Base-by-base conservation (phyloP, 2,797 vertebrate species). In the Ctenopoma kingsleyae region DNA sequence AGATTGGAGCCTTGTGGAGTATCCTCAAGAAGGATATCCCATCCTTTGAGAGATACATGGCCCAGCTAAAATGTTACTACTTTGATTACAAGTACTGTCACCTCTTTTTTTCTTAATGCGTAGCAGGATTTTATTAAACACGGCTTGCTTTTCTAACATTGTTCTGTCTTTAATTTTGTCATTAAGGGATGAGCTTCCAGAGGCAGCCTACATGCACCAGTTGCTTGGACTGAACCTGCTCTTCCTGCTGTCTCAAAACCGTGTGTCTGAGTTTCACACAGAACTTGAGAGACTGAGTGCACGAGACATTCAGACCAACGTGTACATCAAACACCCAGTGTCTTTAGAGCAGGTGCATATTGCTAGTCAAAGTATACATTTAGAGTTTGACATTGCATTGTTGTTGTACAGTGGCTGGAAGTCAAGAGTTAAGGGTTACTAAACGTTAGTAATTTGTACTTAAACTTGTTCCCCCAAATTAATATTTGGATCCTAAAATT, bases 41-140 rank as follows among this genome's bases (percentile, higher is more conserved):
- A 0, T 96, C 97, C 41, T 98, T 97, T 74, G 96, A 98, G 86
- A 91, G 97, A 89, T 99, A 99, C 87, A 98, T 99, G 96, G 97
- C 97, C 2, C 97, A 98, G 81, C 95, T 99, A 16, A 99, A 98
- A 78, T 99, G 97, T 85, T 99, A 99, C 90, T 99, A 98, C 89
- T 98, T 98, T 79, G 97, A 99, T 83, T 99, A 99, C 94, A 98
- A 97, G 97, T 98, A 95, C 95, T 79, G 54, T 20, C 38, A 3
- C 22, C 38, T 16, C 13, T n/a, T 70, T 53, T 1, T 0, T 43
- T 10, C 56, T 25, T 41, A 2, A 3, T 43, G 2, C 7, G 2
- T 20, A 0, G 6, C 49, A 0, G 12, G 13, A 36, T n/a, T 53
- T 41, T 81, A 16, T 48, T 22, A 8, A 2, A 8, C 3, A 23